Conservation (phyloP, 2,113 vertebrate species). For the Gopherus flavomarginatus region DNA sequence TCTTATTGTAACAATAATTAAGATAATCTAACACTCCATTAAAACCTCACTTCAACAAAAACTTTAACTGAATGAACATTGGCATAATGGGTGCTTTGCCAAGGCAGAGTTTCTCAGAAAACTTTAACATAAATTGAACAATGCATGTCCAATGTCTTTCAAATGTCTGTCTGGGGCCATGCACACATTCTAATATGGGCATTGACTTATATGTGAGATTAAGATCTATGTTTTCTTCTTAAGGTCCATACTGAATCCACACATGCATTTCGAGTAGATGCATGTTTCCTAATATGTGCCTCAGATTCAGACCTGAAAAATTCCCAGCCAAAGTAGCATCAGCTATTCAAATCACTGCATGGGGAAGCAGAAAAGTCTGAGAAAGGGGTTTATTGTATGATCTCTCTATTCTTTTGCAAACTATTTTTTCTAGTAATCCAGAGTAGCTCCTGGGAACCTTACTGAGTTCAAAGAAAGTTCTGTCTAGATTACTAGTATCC, state of each 20-base stretch:
- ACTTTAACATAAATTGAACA: conserved; percentile 22
- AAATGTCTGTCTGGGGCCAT: not conserved
- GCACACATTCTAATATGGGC: not conserved
- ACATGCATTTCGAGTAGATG: not conserved
- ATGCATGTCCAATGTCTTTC: not conserved
- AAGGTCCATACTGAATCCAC: not conserved
- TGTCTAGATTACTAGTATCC: not conserved
- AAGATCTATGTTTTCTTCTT: not conserved
- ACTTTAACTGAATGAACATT: not conserved
- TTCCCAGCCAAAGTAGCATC: not conserved
- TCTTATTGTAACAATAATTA: not conserved
- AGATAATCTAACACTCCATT: not conserved
- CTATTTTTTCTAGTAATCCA: not conserved
- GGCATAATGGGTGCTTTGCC: not conserved
- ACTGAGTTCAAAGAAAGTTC: not conserved
- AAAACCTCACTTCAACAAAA: conserved; percentile 15
- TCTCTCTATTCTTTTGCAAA: accelerated
- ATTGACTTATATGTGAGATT: not conserved
- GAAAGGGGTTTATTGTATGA: accelerated
- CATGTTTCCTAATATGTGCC: not conserved
- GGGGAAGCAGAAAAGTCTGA: not conserved
- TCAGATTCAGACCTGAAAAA: not conserved
- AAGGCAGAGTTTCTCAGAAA: conserved; percentile 22
- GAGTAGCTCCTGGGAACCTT: not conserved
- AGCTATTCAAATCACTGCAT: not conserved